Conservation (phyloP, 1,140 invertebrate genomes). For the Lasaia peninsularis region DNA sequence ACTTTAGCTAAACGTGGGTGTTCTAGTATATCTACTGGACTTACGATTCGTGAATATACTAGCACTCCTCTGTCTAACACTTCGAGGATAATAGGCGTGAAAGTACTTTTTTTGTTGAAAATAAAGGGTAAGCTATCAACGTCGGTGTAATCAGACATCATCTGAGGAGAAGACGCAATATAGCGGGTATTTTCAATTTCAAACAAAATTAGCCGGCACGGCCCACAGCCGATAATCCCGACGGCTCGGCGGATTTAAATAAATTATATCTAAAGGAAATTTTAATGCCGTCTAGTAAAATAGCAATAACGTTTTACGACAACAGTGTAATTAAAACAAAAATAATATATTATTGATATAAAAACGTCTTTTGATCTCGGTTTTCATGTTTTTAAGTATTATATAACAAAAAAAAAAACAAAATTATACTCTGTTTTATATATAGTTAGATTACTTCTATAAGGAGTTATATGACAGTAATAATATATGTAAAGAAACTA, state of each 20-base stretch:
- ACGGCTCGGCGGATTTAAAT: slow-evolving; percentile 9
- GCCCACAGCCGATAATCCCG: slow-evolving; percentile 9
- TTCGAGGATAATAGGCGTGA: too few species aligned
- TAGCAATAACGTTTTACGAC: slow-evolving; percentile 3
- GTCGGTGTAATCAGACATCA: slow-evolving; percentile 2
- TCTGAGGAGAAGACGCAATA: background rate
- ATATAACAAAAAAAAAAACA: background rate
- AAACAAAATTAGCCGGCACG: slow-evolving; percentile 2
- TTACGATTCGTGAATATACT: too few species aligned
- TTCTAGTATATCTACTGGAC: too few species aligned
- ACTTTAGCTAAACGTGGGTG: too few species aligned
- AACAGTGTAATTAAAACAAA: slow-evolving; percentile 2
- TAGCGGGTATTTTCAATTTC: slow-evolving; percentile 13
- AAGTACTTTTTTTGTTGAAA: background rate
- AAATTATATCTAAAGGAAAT: slow-evolving; percentile 12
- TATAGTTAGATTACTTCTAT: too few species aligned
- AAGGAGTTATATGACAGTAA: too few species aligned
- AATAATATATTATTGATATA: background rate
- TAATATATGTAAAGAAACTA: too few species aligned
- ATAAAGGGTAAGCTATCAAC: background rate
- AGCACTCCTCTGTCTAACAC: too few species aligned
- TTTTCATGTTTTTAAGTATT: background rate
- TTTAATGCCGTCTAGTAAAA: slow-evolving; percentile 3
- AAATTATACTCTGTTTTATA: background rate
- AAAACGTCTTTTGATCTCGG: background rate